Conservation (phyloP, 1,140 invertebrate species). For the Caenorhabditis brenneri region DNA sequence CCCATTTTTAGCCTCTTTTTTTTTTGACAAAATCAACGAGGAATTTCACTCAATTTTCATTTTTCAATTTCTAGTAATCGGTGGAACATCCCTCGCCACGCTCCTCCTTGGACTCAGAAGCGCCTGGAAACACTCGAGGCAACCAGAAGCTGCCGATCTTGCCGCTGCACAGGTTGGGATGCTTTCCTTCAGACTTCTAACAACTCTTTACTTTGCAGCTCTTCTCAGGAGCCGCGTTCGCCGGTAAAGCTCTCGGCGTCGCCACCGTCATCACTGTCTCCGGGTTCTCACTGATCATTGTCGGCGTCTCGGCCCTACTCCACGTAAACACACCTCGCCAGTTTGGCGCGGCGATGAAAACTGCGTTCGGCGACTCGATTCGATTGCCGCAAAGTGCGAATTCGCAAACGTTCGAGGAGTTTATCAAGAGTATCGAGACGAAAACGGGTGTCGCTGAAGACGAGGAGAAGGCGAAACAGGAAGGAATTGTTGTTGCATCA, state of each 20-base stretch:
- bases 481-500: too few species aligned
- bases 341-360: slow-evolving; percentile 55
- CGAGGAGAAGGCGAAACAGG: background rate
- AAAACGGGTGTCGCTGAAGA: background rate
- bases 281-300: slow-evolving; percentile 52
- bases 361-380: slow-evolving; percentile 51
- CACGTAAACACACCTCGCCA: slow-evolving; percentile 55
- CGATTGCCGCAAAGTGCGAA: slow-evolving; percentile 47
- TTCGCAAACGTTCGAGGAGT: slow-evolving; percentile 50
- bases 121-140: slow-evolving; percentile 55
- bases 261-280: slow-evolving; percentile 56
- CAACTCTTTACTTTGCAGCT: slow-evolving; percentile 40
- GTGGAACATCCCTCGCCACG: slow-evolving; percentile 46
- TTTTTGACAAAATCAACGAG: too few species aligned
- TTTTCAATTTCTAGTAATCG: too few species aligned
- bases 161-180: slow-evolving; percentile 43
- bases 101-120: slow-evolving; percentile 49
- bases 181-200: too few species aligned
- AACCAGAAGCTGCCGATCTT: slow-evolving; percentile 52
- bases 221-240: slow-evolving; percentile 56
- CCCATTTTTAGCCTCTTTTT: too few species aligned
- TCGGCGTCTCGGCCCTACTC: slow-evolving; percentile 52
- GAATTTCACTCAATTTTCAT: too few species aligned
- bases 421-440: slow-evolving; percentile 45
- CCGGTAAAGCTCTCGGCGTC: slow-evolving; percentile 51